Evolutionary conservation across 1,140 invertebrate genomes (phyloP), one percentile per base, ranked within the genome.

Genomic region (Panagrolaimus sp.): DNA sequence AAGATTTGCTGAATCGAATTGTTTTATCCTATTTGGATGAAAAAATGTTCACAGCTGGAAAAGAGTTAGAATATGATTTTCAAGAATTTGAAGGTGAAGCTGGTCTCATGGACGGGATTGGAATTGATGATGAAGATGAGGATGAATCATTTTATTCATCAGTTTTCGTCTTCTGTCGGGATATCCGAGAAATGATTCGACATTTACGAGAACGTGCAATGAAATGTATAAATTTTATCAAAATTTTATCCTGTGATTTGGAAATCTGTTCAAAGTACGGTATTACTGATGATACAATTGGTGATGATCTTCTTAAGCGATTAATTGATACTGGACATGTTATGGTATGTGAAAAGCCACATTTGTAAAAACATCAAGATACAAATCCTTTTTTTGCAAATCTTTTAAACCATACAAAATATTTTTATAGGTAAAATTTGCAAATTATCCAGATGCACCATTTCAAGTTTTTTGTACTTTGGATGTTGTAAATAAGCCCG

Each of bases 221-320:
- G 9, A 71, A 72, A 31, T 72, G 71, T n/a, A 51, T 71, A 4
- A 25, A 51, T 25, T 72, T 71, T 45, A 38, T 71, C 5, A 72
- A 68, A 20, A 44, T 20, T 53, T 20, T 71, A 16, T 66, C 70
- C 38, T 64, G 23, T 47, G 70, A 71, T 43, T 46, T 71, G 44
- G 70, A 71, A 47, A 63, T 71, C 1, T 63, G 67, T 27, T 71
- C 70, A n/a, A 72, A 72, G 16, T 72, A 64, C 23, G 20, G 14
- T n/a, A 20, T 63, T 31, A 14, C 20, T n/a, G 42, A 64, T 8
- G 44, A 71, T 9, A 42, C 9, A 1, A 48, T 23, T 31, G 53
- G 44, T 23, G 48, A 48, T 38, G 25, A 74, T 20, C 13, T 71
- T 7, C 16, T 16, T 4, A 38, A 72, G 16, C 16, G 74, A 43